A percentile compares a stretch with the other conserved stretches of the same genome.
These are phyloP conservation scores for Ellobius talpinus DNA, from an alignment of 2,113 vertebrate genomes.

Conservation along the genomic window DNA sequence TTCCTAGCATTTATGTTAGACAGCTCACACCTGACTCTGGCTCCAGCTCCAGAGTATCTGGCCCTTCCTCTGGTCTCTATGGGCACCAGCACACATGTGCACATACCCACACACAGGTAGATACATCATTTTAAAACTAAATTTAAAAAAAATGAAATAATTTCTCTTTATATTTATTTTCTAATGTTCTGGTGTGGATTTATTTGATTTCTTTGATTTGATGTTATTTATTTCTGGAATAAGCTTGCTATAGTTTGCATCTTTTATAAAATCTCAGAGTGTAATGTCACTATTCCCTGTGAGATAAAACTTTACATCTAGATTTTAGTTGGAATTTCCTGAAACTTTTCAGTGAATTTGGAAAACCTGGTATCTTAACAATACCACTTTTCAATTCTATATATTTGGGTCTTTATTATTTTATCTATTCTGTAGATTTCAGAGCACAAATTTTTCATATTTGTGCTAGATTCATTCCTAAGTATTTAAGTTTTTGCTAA, in stretches of 20 bases:
- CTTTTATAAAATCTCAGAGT: background rate
- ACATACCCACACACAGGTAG: background rate
- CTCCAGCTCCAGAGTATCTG: background rate
- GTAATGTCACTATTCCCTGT: background rate
- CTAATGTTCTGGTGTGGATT: background rate
- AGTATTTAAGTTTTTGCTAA: constrained; percentile 6
- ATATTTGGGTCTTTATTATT: background rate
- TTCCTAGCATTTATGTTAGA: background rate
- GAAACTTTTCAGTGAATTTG: background rate
- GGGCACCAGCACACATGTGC: background rate
- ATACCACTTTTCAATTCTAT: background rate
- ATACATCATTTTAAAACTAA: background rate
- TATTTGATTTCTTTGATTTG: background rate
- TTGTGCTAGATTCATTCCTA: background rate
- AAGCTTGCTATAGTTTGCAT: background rate
- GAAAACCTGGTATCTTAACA: background rate
- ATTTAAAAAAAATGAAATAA: background rate
- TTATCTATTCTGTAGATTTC: background rate
- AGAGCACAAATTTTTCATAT: background rate
- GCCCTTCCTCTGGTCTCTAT: background rate
- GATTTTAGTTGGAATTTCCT: background rate
- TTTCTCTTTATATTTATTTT: background rate
- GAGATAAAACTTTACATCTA: background rate
- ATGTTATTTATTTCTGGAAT: background rate
- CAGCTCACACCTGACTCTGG: background rate